A percentile compares a stretch with the other conserved stretches of the same genome.
Evolutionary conservation across 2,888 invertebrate genomes (phyloP).

Genomic region (Pycnomerus fuliginosus): DNA sequence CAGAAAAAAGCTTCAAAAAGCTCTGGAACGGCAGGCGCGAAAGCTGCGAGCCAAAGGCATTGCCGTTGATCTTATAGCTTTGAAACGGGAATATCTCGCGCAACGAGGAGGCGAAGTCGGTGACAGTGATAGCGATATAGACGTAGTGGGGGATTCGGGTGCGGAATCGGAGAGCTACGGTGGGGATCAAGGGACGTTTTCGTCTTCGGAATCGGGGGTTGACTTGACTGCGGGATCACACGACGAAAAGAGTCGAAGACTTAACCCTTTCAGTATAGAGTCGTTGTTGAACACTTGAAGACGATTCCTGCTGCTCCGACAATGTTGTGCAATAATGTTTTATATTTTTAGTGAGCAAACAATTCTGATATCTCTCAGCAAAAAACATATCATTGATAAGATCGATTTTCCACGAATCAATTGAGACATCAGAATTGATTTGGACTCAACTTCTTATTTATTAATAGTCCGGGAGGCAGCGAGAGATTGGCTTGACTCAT

Average conservation of each 20-base stretch:
- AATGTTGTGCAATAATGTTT: conserved; percentile 38
- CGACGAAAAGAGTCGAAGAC: conserved; percentile 57
- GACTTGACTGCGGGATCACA: conserved; percentile 54
- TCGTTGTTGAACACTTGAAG: conserved; percentile 74
- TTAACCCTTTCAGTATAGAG: conserved; percentile 89
- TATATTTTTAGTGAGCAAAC: conserved; percentile 17
- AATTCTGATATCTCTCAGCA: not conserved
- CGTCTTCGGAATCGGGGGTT: conserved; percentile 46
- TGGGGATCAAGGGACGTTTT: conserved; percentile 29
- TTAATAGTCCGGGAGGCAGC: too few relatives aligned
- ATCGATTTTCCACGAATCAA: conserved; percentile 5
- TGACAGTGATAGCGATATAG: conserved; percentile 72
- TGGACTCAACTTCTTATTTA: too few relatives aligned
- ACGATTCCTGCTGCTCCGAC: conserved; percentile 11
- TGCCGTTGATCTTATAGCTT: conserved; percentile 81
- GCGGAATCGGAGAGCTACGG: conserved; percentile 68
- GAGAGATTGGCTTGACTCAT: too few relatives aligned
- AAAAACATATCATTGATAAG: not conserved
- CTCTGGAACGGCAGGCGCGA: conserved; percentile 86
- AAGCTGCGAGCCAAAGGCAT: conserved; percentile 91
- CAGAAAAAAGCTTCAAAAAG: conserved; percentile 89
- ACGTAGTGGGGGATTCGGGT: conserved; percentile 81
- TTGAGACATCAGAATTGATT: too few relatives aligned
- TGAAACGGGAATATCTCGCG: conserved; percentile 82
- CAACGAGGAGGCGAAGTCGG: conserved; percentile 64